phyloP scores from a whole-genome alignment of 2,888 invertebrate species.

The Acanthacorydalis orientalis region DNA sequence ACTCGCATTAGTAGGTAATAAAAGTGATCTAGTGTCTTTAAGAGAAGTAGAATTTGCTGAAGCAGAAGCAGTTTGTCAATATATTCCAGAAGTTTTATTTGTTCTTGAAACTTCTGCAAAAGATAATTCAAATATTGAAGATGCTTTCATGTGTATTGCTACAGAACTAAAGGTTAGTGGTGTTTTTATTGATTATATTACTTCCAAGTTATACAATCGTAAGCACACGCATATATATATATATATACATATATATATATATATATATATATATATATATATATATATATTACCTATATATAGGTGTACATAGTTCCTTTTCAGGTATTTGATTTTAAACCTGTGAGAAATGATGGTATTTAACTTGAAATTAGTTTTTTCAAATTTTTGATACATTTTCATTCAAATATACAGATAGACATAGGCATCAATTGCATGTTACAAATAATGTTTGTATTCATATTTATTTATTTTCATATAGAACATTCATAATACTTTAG shows the following conservation, averaged over 20 bases:
- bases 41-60: constrained; percentile 75
- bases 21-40: constrained; percentile 67
- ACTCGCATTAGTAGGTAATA: constrained; percentile 82
- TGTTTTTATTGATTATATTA: no score
- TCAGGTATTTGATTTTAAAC: no score
- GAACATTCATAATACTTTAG: no score
- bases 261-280: constrained; percentile 5
- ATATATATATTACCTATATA: neutral
- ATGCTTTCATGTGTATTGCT: constrained; percentile 71
- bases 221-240: constrained; percentile 5
- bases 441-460: no score
- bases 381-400: no score
- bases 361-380: no score
- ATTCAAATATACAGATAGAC: no score
- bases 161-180: constrained; percentile 62
- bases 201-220: no score
- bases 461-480: no score
- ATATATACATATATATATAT: neutral
- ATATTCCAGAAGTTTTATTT: constrained; percentile 71
- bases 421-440: no score
- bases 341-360: no score
- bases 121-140: constrained; percentile 80
- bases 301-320: no score
- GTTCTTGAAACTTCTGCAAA: constrained; percentile 83
- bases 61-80: constrained; percentile 72